Evolutionary conservation across 2,888 invertebrate genomes (phyloP).

Genomic region (Chorisops tibialis): DNA sequence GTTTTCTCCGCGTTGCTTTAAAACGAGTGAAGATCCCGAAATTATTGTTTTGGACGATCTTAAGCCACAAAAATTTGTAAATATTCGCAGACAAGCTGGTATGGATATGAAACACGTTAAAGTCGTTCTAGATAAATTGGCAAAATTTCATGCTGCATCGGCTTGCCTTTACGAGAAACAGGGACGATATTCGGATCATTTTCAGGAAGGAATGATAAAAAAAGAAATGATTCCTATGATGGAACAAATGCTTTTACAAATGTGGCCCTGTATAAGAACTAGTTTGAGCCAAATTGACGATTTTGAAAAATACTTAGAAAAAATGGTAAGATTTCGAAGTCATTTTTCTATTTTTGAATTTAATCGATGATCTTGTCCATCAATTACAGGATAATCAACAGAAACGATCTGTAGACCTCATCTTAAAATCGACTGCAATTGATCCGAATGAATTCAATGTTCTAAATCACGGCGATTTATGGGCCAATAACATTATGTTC

Average conservation of each 20-base stretch:
- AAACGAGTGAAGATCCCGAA: slow-evolving; percentile 7
- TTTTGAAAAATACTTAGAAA: slow-evolving; percentile 34
- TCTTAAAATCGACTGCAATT: slow-evolving; percentile 12
- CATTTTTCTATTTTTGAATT: not conserved
- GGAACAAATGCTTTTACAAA: not conserved
- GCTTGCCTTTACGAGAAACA: slow-evolving; percentile 7
- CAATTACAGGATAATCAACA: not conserved
- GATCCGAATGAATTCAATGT: slow-evolving; percentile 41
- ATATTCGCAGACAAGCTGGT: slow-evolving; percentile 16
- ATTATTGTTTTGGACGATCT: slow-evolving; percentile 24
- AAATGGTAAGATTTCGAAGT: not conserved
- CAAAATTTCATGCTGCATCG: slow-evolving; percentile 30
- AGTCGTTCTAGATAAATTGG: slow-evolving; percentile 25
- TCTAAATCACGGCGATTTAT: slow-evolving; percentile 45
- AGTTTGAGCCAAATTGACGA: slow-evolving; percentile 21
- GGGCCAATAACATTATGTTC: slow-evolving; percentile 47
- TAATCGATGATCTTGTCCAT: not conserved
- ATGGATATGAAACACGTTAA: slow-evolving; percentile 19
- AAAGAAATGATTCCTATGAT: not conserved
- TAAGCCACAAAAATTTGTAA: not conserved
- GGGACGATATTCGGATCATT: slow-evolving; percentile 32
- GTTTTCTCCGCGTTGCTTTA: slow-evolving; percentile 23
- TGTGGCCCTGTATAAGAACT: not conserved
- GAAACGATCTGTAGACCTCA: slow-evolving; percentile 4
- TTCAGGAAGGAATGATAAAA: not conserved